Evolutionary conservation across 2,113 vertebrate genomes (phyloP), one percentile per base, ranked within the genome.

Genomic region (Pterocles orientalis): DNA sequence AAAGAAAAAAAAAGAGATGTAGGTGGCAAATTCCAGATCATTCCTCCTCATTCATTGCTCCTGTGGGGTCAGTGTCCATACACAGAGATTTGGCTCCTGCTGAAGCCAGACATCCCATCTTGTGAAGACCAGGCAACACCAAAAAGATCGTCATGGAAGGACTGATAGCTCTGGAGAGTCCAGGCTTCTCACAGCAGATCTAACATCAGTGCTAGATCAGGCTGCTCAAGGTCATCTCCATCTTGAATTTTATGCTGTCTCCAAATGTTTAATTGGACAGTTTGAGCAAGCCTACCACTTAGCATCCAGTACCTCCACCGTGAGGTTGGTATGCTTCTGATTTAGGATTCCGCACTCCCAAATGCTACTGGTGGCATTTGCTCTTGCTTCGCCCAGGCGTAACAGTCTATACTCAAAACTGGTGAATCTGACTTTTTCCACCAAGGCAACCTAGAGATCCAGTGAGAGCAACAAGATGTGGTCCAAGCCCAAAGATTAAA

Each of bases 241-340:
- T 18, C 24, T 8, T 0, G 0, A 53, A 18, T 31, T 90, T 65
- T 51, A n/a, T 25, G n/a, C 12, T 57, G 7, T 71, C 24, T 25
- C 43, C 48, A 28, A 68, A 24, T 12, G 39, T 31, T 75, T 36
- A 53, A 13, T 0, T 2, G n/a, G 12, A 48, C 14, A 53, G 6
- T 3, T 93, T 48, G 73, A 75, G 39, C 51, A 62, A 75, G 24
- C 24, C 60, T 60, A 61, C 12, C 11, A 34, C 33, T 80, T 81
- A 36, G 31, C 17, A 18, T 43, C 73, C 33, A 58, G 31, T 25
- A 21, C 13, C 17, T 71, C n/a, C 31, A 28, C 47, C 28, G 4
- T 9, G 47, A 84, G 14, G 10, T 4, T 66, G 65, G 5, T 51
- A 23, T 69, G 33, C 20, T 88, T 58, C 53, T 76, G 7, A 5